phyloP scores from a whole-genome alignment of 2,113 vertebrate genomes.

The Excalfactoria chinensis region DNA sequence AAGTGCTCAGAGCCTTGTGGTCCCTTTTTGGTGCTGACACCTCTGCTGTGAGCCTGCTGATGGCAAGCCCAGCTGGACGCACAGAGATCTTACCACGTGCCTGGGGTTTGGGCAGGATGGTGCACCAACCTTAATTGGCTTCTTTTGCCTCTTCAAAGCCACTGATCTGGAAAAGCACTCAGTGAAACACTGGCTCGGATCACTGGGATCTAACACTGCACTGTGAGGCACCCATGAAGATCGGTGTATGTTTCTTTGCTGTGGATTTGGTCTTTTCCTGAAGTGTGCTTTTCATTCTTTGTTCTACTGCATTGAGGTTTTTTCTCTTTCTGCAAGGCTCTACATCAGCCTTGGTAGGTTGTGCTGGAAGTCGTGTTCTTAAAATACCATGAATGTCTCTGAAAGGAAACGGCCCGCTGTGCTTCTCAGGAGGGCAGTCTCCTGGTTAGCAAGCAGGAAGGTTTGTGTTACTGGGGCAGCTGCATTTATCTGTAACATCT shows the following conservation, averaged over 20 bases:
- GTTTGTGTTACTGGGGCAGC: neutral
- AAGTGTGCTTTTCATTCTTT: neutral
- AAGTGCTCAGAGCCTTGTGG: neutral
- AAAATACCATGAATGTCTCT: neutral
- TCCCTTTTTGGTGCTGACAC: neutral
- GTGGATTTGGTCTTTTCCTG: neutral
- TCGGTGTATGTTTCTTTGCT: fast-evolving
- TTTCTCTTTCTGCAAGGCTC: too few species aligned
- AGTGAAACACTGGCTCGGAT: neutral
- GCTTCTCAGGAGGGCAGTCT: neutral
- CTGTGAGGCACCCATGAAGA: neutral
- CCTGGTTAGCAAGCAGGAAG: neutral
- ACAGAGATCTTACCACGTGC: neutral
- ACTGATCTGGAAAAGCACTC: neutral
- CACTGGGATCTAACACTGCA: neutral
- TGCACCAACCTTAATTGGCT: neutral
- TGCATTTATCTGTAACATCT: fast-evolving
- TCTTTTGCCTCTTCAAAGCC: neutral
- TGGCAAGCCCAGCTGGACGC: neutral
- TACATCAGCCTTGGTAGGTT: too few species aligned
- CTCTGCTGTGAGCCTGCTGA: neutral
- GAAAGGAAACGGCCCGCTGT: neutral
- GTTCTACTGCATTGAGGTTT: neutral
- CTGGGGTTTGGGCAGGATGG: neutral
- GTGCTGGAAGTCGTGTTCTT: neutral